Base-by-base conservation (phyloP, 2,888 invertebrate species). In the Tachina grossa region DNA sequence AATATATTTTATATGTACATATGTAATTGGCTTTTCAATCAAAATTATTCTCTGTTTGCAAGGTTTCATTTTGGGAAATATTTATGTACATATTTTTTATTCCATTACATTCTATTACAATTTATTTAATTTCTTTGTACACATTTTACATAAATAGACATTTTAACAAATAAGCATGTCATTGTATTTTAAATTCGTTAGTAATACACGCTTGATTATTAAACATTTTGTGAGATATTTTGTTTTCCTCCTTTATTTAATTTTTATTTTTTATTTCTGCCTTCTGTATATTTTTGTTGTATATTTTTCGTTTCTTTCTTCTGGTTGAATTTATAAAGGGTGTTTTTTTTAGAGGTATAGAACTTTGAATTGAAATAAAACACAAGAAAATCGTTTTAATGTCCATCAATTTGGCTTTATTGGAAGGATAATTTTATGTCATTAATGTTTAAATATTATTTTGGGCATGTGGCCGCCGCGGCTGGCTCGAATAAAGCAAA, bases 181-280 rank as follows among this genome's bases (percentile, higher is more conserved):
- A 80, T 84, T 84, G 65, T 72, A 68, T 84, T 72, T 77, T 74
- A 71, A 71, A 83, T 77, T 77, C 65, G 77, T 83, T 77, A 77
- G 77, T 74, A 78, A 78, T 74, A 85, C 77, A 81, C 72, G 81
- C 85, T 85, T 85, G 85, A 82, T 82, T 85, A 85, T 84, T 77
- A 81, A 84, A 84, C 72, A 74, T 77, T 84, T 81, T 77, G 65
- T 77, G 45, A 68, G 65, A 65, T 76, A 77, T 77, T 61, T 81
- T n/a, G n/a, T 84, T 77, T 71, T 65, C 22, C 11, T 51, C 14
- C 31, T 22, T 39, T 22, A 14, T 53, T 4, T 41, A n/a, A 19
- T 53, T 69, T 45, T 55, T 47, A 13, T 49, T 76, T 57, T 45
- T 83, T 19, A 59, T 78, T 74, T 74, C 16, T 66, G 57, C 59